These are phyloP conservation scores for Cephalopholis sonnerati DNA, from an alignment of 2,113 vertebrate genomes.

Conservation along the genomic window DNA sequence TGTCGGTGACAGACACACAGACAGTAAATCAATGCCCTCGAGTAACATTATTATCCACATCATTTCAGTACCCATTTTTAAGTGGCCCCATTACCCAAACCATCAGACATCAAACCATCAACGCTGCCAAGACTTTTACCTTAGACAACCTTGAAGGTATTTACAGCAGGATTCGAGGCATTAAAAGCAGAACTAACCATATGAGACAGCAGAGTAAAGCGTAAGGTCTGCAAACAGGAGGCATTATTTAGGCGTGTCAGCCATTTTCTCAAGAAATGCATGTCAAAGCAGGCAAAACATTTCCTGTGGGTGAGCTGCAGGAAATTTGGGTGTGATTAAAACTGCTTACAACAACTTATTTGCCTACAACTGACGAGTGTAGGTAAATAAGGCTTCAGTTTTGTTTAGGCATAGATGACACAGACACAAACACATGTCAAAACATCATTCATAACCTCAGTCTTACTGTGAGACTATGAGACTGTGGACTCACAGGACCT, in stretches of 20 bases:
- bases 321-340: background rate
- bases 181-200: no score
- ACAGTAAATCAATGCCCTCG: background rate
- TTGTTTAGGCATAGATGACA: background rate
- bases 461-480: background rate
- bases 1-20: background rate
- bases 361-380: background rate
- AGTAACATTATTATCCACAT: background rate
- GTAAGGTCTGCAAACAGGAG: background rate
- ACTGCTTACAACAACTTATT: background rate
- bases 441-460: background rate
- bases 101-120: background rate
- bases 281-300: background rate
- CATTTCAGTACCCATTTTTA: background rate
- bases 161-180: background rate
- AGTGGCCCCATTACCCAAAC: background rate
- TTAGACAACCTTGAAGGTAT: background rate
- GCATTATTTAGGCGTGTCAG: background rate
- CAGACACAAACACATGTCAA: background rate
- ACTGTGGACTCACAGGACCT: background rate
- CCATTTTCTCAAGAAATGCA: background rate
- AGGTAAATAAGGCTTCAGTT: background rate
- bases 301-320: no score
- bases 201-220: background rate
- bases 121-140: background rate